These are phyloP conservation scores for Neomonachus schauinslandi DNA, from an alignment of 2,113 vertebrate species.

Conservation along the genomic window DNA sequence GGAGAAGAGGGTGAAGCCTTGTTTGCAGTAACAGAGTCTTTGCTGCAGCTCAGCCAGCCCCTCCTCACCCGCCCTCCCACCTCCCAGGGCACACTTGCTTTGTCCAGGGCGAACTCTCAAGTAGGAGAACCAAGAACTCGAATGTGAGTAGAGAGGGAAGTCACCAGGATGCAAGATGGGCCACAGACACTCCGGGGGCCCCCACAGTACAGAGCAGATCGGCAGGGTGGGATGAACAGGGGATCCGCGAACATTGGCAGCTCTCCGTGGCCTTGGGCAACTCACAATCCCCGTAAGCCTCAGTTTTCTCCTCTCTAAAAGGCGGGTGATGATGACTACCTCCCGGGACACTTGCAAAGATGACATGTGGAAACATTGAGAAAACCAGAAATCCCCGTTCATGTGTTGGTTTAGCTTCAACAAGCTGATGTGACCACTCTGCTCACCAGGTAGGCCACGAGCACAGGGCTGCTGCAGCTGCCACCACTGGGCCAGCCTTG, in stretches of 20 bases:
- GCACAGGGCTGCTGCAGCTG: neutral
- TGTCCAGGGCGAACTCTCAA: neutral
- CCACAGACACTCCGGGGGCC: neutral
- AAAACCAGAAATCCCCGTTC: neutral
- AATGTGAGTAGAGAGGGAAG: neutral
- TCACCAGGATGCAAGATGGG: neutral
- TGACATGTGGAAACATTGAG: neutral
- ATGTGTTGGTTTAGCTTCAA: neutral
- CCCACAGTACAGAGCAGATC: neutral
- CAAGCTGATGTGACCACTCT: neutral
- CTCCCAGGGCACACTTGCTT: neutral
- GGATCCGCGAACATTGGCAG: fast-evolving
- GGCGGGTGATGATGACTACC: neutral
- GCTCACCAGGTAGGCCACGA: neutral
- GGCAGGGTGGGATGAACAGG: neutral
- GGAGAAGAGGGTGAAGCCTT: neutral
- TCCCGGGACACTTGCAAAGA: neutral
- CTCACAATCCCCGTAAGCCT: neutral
- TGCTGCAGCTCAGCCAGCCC: neutral
- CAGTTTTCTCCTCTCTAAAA: neutral
- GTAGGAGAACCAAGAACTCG: neutral
- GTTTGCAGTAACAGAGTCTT: neutral
- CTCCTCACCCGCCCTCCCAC: too few species aligned
- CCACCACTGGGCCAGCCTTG: neutral
- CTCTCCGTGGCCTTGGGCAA: neutral